phyloP scores from a whole-genome alignment of 2,797 vertebrate species.

The Mormyrops attenuatus region DNA sequence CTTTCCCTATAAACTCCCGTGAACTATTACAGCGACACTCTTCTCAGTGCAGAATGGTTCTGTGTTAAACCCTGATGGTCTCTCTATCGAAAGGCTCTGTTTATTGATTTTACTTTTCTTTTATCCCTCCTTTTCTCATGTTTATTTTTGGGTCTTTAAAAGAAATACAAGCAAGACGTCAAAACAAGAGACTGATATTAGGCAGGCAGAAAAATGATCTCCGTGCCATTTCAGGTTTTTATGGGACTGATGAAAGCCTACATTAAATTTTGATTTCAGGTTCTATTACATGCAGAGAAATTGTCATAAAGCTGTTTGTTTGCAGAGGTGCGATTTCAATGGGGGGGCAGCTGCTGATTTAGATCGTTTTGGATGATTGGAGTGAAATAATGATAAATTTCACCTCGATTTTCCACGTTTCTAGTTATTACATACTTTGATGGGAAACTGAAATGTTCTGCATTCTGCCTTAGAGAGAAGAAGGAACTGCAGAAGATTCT shows the following conservation, averaged over 20 bases:
- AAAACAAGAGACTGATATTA: background rate
- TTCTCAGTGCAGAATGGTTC: background rate
- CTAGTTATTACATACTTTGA: background rate
- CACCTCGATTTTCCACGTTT: background rate
- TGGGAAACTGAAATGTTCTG: background rate
- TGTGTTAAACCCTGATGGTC: background rate
- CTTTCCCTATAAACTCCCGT: background rate
- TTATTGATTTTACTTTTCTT: background rate
- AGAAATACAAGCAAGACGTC: background rate
- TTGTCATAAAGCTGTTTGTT: background rate
- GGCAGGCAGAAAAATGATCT: background rate
- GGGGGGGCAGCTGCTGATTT: background rate
- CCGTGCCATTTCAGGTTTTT: background rate
- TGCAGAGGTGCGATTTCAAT: background rate
- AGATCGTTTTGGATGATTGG: background rate
- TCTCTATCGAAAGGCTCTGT: background rate
- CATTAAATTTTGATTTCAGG: background rate
- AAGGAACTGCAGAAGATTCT: slow-evolving; percentile 81
- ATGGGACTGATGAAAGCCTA: background rate
- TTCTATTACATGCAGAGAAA: background rate
- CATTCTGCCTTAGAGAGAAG: slow-evolving; percentile 59
- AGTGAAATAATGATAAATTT: background rate
- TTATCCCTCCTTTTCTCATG: background rate
- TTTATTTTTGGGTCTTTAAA: background rate
- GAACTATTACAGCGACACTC: background rate